Evolutionary conservation across 2,113 vertebrate species (phyloP).

Genomic region (Gymnobelideus leadbeateri): DNA sequence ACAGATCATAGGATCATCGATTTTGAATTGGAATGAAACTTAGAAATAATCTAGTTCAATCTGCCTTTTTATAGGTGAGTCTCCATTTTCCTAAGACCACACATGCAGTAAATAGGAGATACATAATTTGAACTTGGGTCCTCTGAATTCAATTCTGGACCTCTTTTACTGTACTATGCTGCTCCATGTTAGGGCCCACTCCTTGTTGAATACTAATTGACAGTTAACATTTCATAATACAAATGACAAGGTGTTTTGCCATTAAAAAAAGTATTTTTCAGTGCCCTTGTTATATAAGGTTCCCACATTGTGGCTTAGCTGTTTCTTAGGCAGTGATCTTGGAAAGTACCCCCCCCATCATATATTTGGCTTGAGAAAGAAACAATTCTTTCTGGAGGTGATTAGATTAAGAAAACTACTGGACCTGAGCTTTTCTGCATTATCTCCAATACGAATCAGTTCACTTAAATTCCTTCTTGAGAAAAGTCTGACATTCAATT

Average conservation of each 20-base stretch:
- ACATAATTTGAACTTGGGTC: background rate
- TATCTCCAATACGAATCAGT: slow-evolving; percentile 15
- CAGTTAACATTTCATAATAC: background rate
- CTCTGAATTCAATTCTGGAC: background rate
- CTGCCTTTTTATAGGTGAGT: background rate
- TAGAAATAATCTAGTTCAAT: background rate
- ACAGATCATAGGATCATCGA: background rate
- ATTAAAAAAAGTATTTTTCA: slow-evolving; percentile 18
- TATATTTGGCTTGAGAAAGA: slow-evolving; percentile 33
- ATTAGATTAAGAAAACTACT: slow-evolving; percentile 45
- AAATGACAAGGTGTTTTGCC: slow-evolving; percentile 14
- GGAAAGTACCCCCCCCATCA: slow-evolving; percentile 4
- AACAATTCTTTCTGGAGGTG: slow-evolving; percentile 27
- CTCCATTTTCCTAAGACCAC: background rate
- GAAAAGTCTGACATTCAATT: slow-evolving; percentile 33
- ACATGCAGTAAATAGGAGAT: background rate
- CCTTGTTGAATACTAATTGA: background rate
- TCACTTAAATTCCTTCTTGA: slow-evolving; percentile 38
- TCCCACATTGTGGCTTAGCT: slow-evolving; percentile 11
- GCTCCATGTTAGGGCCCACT: background rate
- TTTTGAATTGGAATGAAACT: background rate
- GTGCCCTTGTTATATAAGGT: background rate
- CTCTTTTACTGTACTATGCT: background rate
- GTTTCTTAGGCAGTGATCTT: slow-evolving; percentile 14
- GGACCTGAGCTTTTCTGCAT: slow-evolving; percentile 4